These are phyloP conservation scores for Phlogophora meticulosa DNA, from an alignment of 2,888 invertebrate genomes.

Conservation along the genomic window DNA sequence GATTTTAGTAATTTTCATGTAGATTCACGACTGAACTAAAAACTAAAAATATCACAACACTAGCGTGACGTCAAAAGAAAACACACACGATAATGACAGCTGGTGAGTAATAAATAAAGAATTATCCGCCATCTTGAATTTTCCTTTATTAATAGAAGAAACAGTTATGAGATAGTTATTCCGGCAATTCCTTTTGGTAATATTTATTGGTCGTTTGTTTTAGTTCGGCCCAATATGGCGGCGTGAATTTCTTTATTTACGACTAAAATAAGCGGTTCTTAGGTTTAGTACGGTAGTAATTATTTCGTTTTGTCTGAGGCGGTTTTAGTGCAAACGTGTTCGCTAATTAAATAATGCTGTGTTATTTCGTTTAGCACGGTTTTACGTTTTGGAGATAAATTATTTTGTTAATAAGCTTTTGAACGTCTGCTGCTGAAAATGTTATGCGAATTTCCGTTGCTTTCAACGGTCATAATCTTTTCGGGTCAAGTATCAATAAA, in stretches of 20 bases:
- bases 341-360: constrained; percentile 38
- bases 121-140: constrained; percentile 77
- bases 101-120: constrained; percentile 70
- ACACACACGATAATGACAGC: constrained; percentile 69
- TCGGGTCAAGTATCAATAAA: too few species aligned
- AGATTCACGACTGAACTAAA: constrained; percentile 10
- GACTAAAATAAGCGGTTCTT: constrained; percentile 33
- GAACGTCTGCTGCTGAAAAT: constrained; percentile 4
- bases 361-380: constrained; percentile 32
- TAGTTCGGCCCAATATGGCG: constrained; percentile 48
- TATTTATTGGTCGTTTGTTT: constrained; percentile 70
- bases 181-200: constrained; percentile 62
- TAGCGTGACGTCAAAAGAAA: constrained; percentile 65
- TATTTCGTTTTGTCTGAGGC: constrained; percentile 29
- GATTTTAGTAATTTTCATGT: too few species aligned
- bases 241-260: constrained; percentile 40
- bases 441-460: neutral
- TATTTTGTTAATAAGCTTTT: constrained; percentile 38
- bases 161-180: constrained; percentile 73
- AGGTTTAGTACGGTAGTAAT: constrained; percentile 36
- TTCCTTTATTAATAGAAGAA: constrained; percentile 66
- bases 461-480: neutral
- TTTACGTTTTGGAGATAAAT: constrained; percentile 39
- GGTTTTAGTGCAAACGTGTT: constrained; percentile 40
- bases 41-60: constrained; percentile 32